Base-by-base conservation (phyloP, 2,888 invertebrate genomes). In the Nudaria mundana region DNA sequence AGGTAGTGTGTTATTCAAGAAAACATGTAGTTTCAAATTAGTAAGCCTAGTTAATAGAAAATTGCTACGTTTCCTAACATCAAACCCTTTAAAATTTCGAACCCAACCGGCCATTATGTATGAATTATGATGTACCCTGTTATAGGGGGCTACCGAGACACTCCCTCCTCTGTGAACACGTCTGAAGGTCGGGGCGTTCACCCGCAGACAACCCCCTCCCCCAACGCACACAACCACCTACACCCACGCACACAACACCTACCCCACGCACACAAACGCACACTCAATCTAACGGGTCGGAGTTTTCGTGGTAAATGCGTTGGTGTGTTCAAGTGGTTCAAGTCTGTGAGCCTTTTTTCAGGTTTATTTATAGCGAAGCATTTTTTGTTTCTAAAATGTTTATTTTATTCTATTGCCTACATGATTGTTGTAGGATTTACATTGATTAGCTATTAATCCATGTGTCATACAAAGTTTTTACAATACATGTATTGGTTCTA, bases 161-260 rank as follows among this genome's bases (percentile, higher is more conserved):
- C 15, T 60, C 61, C 66, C 40, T 34, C 26, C 30, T 65, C 60
- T 37, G 60, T 61, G 62, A 49, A 53, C 65, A 53, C 47, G 86
- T 86, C 86, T 87, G 87, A 86, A 87, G 87, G 87, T 86, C 86
- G 78, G 48, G 76, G 63, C 81, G 76, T 82, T 86, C 81, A 86
- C 77, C 82, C 80, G 57, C 68, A 53, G 51, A 43, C 61, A 47
- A 48, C 51, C 46, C 61, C 44, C 62, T 62, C 45, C 31, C 52
- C 52, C 33, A 42, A 54, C 44, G 37, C 25, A n/a, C 40, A 33
- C 41, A 23, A 13, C 6, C n/a, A n/a, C n/a, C n/a, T n/a, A n/a
- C 81, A 86, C 77, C 82, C 80, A 56, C 68, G 53, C 49, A 44
- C 61, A 48, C 49, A 52, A 45, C 61, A 42, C 62, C 62, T 44